Conservation (phyloP, 2,888 invertebrate genomes). For the Nephrotoma flavescens region DNA sequence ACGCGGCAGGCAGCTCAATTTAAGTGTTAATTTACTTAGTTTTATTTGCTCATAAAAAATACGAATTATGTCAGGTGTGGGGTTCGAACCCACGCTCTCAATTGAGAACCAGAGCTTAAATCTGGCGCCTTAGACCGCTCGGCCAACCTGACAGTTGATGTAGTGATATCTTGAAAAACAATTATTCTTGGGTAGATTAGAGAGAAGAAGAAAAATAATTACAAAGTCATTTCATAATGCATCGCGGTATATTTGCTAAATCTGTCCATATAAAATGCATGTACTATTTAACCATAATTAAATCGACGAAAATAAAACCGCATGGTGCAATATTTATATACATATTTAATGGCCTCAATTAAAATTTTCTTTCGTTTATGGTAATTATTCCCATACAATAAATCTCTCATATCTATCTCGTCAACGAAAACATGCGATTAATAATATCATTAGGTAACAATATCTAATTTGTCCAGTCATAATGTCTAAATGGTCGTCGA, state of each 20-base stretch:
- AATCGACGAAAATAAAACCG: background rate
- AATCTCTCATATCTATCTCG: background rate
- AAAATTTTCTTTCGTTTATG: background rate
- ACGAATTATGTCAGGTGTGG: background rate
- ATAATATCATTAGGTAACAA: background rate
- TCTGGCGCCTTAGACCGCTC: conserved; percentile 6
- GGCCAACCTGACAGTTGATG: background rate
- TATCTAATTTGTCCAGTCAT: background rate
- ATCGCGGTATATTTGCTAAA: background rate
- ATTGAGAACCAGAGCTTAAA: conserved; percentile 5
- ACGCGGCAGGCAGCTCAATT: too few relatives aligned
- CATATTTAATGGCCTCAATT: background rate
- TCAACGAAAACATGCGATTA: background rate
- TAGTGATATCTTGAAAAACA: too few relatives aligned
- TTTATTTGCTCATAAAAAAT: background rate
- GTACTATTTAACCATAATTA: background rate
- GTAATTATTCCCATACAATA: background rate
- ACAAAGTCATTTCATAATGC: background rate
- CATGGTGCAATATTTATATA: background rate
- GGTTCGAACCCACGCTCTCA: conserved; percentile 2
- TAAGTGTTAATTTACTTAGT: too few relatives aligned
- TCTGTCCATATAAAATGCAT: background rate
- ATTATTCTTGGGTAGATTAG: too few relatives aligned
- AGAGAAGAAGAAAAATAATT: too few relatives aligned
- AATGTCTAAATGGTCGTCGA: background rate